Base-by-base conservation (phyloP, 2,797 vertebrate species). In the Gallinago solitaria region DNA sequence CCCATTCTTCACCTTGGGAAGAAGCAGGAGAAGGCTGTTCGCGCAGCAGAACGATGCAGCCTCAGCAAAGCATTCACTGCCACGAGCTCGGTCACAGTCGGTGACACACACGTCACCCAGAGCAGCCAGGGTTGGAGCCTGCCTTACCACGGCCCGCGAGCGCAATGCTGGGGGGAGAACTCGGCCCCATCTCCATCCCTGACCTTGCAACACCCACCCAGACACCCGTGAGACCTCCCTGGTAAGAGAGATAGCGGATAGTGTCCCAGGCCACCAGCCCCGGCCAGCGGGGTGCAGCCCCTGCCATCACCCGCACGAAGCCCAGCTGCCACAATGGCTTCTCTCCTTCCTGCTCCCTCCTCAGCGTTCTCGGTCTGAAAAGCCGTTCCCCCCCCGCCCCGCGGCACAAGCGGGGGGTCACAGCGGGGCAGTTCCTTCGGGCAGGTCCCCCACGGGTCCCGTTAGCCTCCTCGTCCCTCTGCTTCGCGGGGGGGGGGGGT, bases 361-460 rank as follows among this genome's bases (percentile, higher is more conserved):
- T 20, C 56, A 11, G 24, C 82, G 4, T 1, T 17, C 45, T 12
- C 50, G n/a, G 12, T 57, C 53, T 1, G 9, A 77, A 14, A 5
- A 53, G 60, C 37, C 89, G 1, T 3, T 47, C 8, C 35, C 35
- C 19, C 18, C 21, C 4, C 32, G 0, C 18, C 21, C 4, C 32
- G 0, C 0, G 41, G 68, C 69, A 5, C 69, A 3, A 7, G 0
- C n/a, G 3, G 0, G 3, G 68, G n/a, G 1, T 9, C 8, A 1
- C 4, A 15, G 12, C 6, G 0, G 27, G 63, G 24, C 45, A 6
- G 20, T 9, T 10, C 19, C 65, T 6, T 0, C 9, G 45, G 43
- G n/a, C 28, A 9, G 33, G 9, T 8, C 12, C 39, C 0, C 15
- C 47, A 0, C 37, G 3, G 48, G 25, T 3, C 15, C 32, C 32